Conservation (phyloP, 2,888 invertebrate species). For the Chrysolina oricalcia region DNA sequence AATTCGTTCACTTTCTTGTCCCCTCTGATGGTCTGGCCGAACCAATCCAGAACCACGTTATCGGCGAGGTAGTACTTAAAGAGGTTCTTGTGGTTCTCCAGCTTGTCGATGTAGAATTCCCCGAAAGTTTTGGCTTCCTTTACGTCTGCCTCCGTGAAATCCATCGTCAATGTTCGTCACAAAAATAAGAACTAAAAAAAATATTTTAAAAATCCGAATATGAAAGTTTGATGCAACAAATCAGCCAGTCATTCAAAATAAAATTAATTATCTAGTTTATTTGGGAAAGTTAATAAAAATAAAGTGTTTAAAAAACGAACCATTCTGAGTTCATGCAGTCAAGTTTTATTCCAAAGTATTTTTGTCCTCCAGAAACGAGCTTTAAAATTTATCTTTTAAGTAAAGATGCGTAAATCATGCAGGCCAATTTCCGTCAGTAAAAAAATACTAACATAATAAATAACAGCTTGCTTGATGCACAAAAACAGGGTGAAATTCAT, state of each 20-base stretch:
- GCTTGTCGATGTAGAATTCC: conserved; percentile 67
- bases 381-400: no score
- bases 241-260: not conserved
- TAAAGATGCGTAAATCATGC: no score
- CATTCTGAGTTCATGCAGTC: no score
- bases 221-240: not conserved
- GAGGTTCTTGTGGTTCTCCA: conserved; percentile 66
- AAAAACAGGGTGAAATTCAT: no score
- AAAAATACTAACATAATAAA: no score
- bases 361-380: no score
- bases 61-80: conserved; percentile 66
- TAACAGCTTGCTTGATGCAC: no score
- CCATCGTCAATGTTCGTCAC: conserved; percentile 41
- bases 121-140: conserved; percentile 64
- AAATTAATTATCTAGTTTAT: no score
- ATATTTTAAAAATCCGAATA: not conserved
- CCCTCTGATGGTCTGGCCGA: conserved; percentile 77
- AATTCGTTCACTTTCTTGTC: conserved; percentile 76
- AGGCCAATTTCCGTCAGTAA: no score
- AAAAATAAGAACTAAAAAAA: not conserved
- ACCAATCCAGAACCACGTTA: conserved; percentile 76
- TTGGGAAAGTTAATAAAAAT: no score
- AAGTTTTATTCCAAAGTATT: no score
- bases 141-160: conserved; percentile 57
- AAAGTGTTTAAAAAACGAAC: no score